Conservation (phyloP, 2,113 vertebrate genomes). For the Serilophus lunatus region DNA sequence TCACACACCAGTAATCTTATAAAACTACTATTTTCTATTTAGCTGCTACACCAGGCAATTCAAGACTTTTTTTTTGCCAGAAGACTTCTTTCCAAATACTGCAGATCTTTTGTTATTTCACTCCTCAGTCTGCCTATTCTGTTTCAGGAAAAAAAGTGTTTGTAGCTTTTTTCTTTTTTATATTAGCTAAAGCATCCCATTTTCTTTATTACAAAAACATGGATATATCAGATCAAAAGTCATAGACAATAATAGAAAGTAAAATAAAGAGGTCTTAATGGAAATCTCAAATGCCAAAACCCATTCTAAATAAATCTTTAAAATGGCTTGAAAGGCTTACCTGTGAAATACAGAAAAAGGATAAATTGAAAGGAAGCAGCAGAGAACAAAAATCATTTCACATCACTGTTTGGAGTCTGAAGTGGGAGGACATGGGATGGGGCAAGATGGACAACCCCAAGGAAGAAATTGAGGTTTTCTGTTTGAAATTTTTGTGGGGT, state of each 20-base stretch:
- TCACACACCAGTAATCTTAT: background rate
- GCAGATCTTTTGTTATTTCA: background rate
- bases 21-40: background rate
- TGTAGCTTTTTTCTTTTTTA: too few relatives aligned
- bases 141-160: background rate
- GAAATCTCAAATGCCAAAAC: slow-evolving; percentile 4
- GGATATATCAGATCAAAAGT: background rate
- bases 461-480: background rate
- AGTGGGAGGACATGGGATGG: background rate
- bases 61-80: background rate
- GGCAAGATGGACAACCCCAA: background rate
- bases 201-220: background rate
- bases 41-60: background rate
- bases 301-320: slow-evolving; percentile 6
- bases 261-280: background rate
- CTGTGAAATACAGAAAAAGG: background rate
- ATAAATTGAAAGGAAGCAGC: background rate
- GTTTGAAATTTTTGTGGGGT: background rate
- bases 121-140: background rate
- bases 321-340: background rate
- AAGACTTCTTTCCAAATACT: background rate
- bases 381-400: slow-evolving; percentile 31
- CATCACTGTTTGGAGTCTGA: background rate
- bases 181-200: background rate
- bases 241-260: background rate